Evolutionary conservation across 2,888 invertebrate genomes (phyloP).

Genomic region (Nymphalis urticae): DNA sequence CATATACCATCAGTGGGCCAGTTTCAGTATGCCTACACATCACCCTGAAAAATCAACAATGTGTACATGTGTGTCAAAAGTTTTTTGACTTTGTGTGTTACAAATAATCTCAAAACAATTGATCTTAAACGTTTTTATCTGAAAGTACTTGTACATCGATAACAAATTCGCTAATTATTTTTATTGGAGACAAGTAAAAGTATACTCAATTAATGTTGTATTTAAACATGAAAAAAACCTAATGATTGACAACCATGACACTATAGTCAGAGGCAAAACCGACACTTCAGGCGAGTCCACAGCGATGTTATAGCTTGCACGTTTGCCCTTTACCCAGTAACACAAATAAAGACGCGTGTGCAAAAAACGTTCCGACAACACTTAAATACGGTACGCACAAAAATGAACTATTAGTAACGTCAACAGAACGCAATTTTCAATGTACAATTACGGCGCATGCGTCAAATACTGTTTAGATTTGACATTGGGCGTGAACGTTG

Average conservation of each 20-base stretch:
- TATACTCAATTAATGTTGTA: not conserved
- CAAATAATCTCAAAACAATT: too few relatives aligned
- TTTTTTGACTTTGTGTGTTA: too few relatives aligned
- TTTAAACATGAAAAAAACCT: slow-evolving; percentile 7
- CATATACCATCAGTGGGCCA: too few relatives aligned
- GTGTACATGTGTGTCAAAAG: too few relatives aligned
- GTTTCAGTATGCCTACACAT: too few relatives aligned
- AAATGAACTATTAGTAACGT: slow-evolving; percentile 42
- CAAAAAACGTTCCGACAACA: slow-evolving; percentile 52
- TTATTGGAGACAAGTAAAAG: not conserved
- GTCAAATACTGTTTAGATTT: slow-evolving; percentile 58
- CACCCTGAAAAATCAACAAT: too few relatives aligned
- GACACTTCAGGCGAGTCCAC: slow-evolving; percentile 9
- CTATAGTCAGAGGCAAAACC: slow-evolving; percentile 1
- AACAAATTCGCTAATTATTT: not conserved
- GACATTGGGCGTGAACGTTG: slow-evolving; percentile 63
- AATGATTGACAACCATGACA: slow-evolving; percentile 19
- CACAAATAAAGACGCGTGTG: slow-evolving; percentile 62
- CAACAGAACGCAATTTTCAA: slow-evolving; percentile 47
- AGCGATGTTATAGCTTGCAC: slow-evolving; percentile 33
- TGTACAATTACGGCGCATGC: slow-evolving; percentile 42
- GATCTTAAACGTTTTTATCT: too few relatives aligned
- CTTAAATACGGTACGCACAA: slow-evolving; percentile 38
- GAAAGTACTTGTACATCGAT: not conserved
- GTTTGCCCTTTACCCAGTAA: slow-evolving; percentile 78